Percentiles rank a stretch among this genome's conserved stretches.
These are phyloP conservation scores for Xanthostigma xanthostigma DNA, from an alignment of 2,888 invertebrate species.

Conservation along the genomic window DNA sequence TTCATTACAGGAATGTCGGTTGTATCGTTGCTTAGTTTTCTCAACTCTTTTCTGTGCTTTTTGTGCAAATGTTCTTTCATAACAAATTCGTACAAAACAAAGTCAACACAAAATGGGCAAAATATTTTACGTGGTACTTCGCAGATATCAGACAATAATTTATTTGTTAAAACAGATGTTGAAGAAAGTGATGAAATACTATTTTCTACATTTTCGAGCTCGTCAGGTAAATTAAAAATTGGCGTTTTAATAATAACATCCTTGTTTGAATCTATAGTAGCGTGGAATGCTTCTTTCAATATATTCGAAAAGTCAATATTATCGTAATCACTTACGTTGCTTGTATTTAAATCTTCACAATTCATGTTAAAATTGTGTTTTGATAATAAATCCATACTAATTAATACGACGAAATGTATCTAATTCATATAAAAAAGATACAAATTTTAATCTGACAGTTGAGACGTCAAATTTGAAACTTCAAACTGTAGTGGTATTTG, in stretches of 20 bases:
- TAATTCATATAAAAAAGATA: too few species aligned
- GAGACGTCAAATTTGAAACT: too few species aligned
- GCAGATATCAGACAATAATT: not conserved
- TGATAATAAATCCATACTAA: too few species aligned
- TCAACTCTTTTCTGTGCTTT: not conserved
- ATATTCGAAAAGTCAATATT: not conserved
- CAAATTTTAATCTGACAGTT: too few species aligned
- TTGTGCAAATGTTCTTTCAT: not conserved
- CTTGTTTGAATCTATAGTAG: not conserved
- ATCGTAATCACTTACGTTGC: not conserved
- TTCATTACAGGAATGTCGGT: too few species aligned
- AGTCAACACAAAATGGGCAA: not conserved
- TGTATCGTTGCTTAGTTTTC: too few species aligned
- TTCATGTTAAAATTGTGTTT: too few species aligned
- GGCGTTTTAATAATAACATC: not conserved
- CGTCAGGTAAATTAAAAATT: not conserved
- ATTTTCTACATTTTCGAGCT: too few species aligned
- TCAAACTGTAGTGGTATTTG: too few species aligned
- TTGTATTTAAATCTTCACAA: not conserved
- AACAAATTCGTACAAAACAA: not conserved
- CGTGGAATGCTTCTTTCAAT: not conserved
- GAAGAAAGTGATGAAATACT: not conserved
- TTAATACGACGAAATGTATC: too few species aligned
- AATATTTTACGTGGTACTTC: not conserved
- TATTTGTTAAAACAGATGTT: not conserved